Base-by-base conservation (phyloP, 2,113 vertebrate genomes). In the Rhodinocichla rosea region DNA sequence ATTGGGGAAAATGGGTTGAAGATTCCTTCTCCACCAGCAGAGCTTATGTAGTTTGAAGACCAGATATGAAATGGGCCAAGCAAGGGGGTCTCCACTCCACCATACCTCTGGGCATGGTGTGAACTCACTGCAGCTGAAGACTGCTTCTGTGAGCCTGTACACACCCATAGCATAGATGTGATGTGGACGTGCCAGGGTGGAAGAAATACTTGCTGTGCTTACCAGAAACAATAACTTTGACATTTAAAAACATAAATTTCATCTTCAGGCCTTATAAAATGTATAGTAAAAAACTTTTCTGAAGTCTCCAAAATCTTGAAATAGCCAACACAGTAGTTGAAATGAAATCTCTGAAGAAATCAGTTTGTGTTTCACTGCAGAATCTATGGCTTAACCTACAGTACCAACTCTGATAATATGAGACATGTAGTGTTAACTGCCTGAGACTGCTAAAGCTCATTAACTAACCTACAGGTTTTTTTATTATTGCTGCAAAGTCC, bases 291-390 rank as follows among this genome's bases (percentile, higher is more conserved):
- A 42, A 62, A 70, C 6, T 18, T 49, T 86, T 65, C 39, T 60
- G 16, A 76, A 57, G 16, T 45, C 16, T 45, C 4, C 26, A 37
- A 49, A 79, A 71, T n/a, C 20, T 49, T 27, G 45, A n/a, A 76
- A 9, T 3, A n/a, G 30, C 13, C 2, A 5, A 21, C 11, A 47
- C 0, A 0, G 22, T 44, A 70, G 12, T 15, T 78, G 27, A 10
- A 68, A 28, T 22, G 7, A 60, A 15, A 1, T 50, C 57, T 37
- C 16, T 55, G 42, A 47, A 76, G 17, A 40, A 78, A 10, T 10
- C 23, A n/a, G 11, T 33, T 64, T 44, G 10, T 32, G 10, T 85
- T 67, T 92, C 44, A 64, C 22, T 64, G 27, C 14, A 80, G 71
- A 95, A 93, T 32, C 79, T 7, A 26, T 60, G 32, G 24, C 19